These are phyloP conservation scores for Carpatolechia fugitivella DNA, from an alignment of 2,888 invertebrate species.

Conservation along the genomic window DNA sequence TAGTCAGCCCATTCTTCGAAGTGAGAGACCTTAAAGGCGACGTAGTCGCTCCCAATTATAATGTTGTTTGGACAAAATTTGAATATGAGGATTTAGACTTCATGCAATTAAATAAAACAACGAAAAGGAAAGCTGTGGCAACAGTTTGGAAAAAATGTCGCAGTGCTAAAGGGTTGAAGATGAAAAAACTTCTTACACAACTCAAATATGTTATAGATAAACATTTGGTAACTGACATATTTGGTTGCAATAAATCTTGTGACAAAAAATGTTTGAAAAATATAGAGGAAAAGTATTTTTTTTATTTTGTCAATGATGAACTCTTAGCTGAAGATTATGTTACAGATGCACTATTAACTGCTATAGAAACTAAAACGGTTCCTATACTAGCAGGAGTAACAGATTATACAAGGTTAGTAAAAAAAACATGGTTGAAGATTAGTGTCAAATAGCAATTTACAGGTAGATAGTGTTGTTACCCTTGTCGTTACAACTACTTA, in stretches of 20 bases:
- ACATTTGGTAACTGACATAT: conserved; percentile 67
- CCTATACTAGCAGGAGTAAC: conserved; percentile 83
- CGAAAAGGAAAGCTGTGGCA: conserved; percentile 28
- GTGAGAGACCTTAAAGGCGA: conserved; percentile 44
- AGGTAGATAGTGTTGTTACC: too few relatives aligned
- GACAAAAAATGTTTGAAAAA: conserved; percentile 36
- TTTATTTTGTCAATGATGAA: conserved; percentile 54
- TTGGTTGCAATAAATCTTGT: conserved; percentile 50
- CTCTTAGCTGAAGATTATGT: conserved; percentile 55
- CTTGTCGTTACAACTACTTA: conserved; percentile 47
- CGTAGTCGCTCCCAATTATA: conserved; percentile 43
- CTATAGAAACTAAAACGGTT: conserved; percentile 78
- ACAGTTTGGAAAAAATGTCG: conserved; percentile 43
- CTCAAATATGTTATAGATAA: conserved; percentile 8
- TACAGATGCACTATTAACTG: conserved; percentile 53
- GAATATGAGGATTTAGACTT: not conserved
- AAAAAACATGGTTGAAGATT: too few relatives aligned
- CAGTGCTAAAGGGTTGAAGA: conserved; percentile 17
- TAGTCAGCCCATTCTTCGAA: conserved; percentile 56
- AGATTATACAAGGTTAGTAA: conserved; percentile 74
- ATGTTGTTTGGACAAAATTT: conserved; percentile 36
- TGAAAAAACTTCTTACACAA: not conserved
- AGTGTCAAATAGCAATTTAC: too few relatives aligned
- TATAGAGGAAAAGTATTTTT: conserved; percentile 51
- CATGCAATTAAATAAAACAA: not conserved